Evolutionary conservation across 2,113 vertebrate species (phyloP).

Genomic region (Eptesicus fuscus): DNA sequence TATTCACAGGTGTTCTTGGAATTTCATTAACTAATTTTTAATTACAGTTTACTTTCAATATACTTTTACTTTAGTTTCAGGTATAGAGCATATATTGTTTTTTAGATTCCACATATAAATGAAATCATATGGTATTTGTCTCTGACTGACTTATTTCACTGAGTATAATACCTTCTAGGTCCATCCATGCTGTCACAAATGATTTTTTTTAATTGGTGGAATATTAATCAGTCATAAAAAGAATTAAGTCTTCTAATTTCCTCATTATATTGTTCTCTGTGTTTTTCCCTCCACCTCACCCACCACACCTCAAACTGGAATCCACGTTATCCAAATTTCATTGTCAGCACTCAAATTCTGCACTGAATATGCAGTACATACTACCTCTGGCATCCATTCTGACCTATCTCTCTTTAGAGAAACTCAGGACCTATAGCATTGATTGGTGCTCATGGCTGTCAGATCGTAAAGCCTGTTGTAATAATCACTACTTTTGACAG

Average conservation of each 20-base stretch:
- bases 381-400: not conserved
- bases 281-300: not conserved
- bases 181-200: not conserved
- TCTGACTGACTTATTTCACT: not conserved
- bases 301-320: not conserved
- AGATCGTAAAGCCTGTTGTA: not conserved
- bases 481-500: not conserved
- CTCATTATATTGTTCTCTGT: not conserved
- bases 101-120: not conserved
- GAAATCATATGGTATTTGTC: not conserved
- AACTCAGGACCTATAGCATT: not conserved
- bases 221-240: not conserved
- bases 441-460: not conserved
- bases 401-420: not conserved
- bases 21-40: not conserved
- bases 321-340: not conserved
- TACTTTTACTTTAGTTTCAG: not conserved
- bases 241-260: not conserved
- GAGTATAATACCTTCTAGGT: not conserved
- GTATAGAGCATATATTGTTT: not conserved
- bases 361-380: not conserved
- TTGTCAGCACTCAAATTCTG: not conserved
- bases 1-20: not conserved
- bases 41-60: not conserved
- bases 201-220: not conserved